Evolutionary conservation across 2,888 invertebrate genomes (phyloP).

Genomic region (Agonopterix alstromeriana): DNA sequence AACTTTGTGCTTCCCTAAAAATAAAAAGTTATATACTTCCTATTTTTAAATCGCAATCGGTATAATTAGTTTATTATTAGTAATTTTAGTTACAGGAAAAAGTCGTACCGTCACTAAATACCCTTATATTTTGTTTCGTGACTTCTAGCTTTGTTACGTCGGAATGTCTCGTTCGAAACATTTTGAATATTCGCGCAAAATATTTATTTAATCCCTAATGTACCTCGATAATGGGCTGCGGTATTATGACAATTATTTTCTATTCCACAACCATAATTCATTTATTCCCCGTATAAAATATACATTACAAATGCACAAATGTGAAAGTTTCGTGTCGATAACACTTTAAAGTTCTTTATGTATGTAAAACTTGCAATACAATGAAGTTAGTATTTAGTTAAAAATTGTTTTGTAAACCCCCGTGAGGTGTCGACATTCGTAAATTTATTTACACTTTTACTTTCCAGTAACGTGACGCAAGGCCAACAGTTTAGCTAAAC

Average conservation of each 20-base stretch:
- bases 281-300: too few species aligned
- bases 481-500: constrained; percentile 27
- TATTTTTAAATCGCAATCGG: too few species aligned
- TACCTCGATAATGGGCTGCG: constrained; percentile 38
- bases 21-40: too few species aligned
- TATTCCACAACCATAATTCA: background rate
- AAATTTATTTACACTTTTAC: constrained; percentile 29
- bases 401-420: constrained; percentile 8
- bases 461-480: constrained; percentile 43
- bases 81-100: too few species aligned
- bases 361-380: constrained; percentile 1
- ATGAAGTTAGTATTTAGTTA: constrained; percentile 20
- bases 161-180: constrained; percentile 58
- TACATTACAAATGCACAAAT: background rate
- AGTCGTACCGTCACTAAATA: background rate
- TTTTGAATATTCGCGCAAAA: constrained; percentile 63
- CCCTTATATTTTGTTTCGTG: constrained; percentile 50
- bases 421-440: constrained; percentile 42
- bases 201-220: constrained; percentile 47
- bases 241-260: constrained; percentile 24
- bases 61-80: too few species aligned
- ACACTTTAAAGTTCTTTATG: constrained; percentile 2
- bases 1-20: too few species aligned
- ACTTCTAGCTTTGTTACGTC: constrained; percentile 55
- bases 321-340: constrained; percentile 4